Conservation (phyloP, 2,797 vertebrate genomes). For the Myotis myotis region DNA sequence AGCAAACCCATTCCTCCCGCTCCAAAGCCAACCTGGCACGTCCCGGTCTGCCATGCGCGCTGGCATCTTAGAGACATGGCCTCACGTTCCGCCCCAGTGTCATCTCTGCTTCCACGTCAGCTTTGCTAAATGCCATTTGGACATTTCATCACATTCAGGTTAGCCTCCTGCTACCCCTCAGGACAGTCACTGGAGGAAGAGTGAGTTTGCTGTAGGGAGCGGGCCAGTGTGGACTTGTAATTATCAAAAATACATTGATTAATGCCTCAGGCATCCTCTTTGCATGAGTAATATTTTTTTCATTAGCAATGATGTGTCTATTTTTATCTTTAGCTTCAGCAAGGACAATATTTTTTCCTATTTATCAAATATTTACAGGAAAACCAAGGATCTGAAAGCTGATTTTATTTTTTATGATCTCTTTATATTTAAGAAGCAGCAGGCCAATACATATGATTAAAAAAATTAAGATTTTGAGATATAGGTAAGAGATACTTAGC, state of each 20-base stretch:
- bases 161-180: not conserved
- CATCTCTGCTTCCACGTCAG: not conserved
- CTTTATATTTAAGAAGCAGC: not conserved
- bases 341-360: not conserved
- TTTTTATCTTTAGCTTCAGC: conserved; percentile 22
- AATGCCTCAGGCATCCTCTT: not conserved
- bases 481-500: not conserved
- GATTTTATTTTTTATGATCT: not conserved
- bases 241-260: not conserved
- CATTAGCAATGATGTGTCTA: not conserved
- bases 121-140: not conserved
- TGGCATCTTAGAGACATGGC: not conserved
- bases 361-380: not conserved
- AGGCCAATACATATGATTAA: not conserved
- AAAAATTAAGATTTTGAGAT: not conserved
- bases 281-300: not conserved
- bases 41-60: not conserved
- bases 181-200: not conserved
- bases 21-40: not conserved
- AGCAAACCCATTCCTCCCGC: not conserved
- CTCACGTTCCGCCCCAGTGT: not conserved
- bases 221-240: not conserved
- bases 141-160: not conserved
- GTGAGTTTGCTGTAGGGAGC: not conserved
- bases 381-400: not conserved